Evolutionary conservation across 2,888 invertebrate genomes (phyloP).

Genomic region (Drosophila niveifrons): DNA sequence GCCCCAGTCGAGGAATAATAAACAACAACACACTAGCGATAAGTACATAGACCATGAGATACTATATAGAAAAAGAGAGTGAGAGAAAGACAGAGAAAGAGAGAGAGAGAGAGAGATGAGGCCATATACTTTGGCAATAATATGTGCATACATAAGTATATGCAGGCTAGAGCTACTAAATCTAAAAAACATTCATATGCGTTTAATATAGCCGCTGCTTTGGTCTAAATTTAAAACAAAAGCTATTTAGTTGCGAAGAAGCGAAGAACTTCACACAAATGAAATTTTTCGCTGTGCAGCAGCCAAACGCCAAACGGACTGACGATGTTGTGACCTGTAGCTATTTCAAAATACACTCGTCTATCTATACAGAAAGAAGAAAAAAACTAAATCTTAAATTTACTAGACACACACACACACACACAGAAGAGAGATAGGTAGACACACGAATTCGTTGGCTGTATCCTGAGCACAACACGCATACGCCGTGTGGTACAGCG

Average conservation of each 20-base stretch:
- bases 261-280: constrained; percentile 81
- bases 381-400: constrained; percentile 46
- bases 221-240: constrained; percentile 83
- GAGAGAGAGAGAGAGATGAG: neutral
- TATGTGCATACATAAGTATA: constrained; percentile 9
- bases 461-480: constrained; percentile 75
- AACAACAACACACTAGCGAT: constrained; percentile 38
- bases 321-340: constrained; percentile 43
- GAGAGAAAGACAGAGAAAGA: neutral
- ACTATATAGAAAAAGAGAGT: constrained; percentile 6
- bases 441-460: constrained; percentile 31
- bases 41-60: constrained; percentile 13
- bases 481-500: constrained; percentile 73
- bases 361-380: constrained; percentile 12
- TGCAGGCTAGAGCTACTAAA: constrained; percentile 58
- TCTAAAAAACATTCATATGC: constrained; percentile 81
- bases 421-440: constrained; percentile 25
- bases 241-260: constrained; percentile 83
- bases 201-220: constrained; percentile 79
- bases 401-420: constrained; percentile 62
- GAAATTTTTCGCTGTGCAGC: constrained; percentile 43
- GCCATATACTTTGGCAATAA: constrained; percentile 34
- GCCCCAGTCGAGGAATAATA: constrained; percentile 17
- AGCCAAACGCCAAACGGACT: constrained; percentile 26
- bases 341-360: constrained; percentile 63